A percentile compares a stretch with the other conserved stretches of the same genome.
phyloP scores from a whole-genome alignment of 2,113 vertebrate genomes.

The Bostrychus sinensis region DNA sequence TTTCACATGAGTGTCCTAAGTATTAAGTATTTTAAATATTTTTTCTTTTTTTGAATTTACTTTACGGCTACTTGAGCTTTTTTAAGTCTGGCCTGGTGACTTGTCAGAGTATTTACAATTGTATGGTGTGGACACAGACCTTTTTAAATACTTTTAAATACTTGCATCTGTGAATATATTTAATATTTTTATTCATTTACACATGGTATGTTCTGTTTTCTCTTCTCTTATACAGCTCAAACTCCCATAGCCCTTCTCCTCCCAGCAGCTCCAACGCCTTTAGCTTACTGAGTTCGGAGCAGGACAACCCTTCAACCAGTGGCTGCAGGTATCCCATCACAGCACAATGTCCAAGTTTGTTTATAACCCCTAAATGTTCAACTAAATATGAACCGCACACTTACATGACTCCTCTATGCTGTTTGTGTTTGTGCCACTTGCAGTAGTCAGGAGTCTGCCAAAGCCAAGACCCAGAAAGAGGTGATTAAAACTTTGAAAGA shows the following conservation, averaged over 20 bases:
- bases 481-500: conserved; percentile 89
- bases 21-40: too few species aligned
- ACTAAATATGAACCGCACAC: neutral
- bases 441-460: conserved; percentile 90
- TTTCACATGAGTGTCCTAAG: too few species aligned
- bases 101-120: too few species aligned
- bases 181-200: neutral
- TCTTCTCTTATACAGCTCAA: conserved; percentile 66
- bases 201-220: neutral
- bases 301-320: conserved; percentile 87
- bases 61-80: too few species aligned
- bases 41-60: too few species aligned
- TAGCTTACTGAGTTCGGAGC: conserved; percentile 87
- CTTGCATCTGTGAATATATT: neutral
- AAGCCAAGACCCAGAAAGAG: conserved; percentile 91
- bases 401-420: neutral
- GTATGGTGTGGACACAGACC: too few species aligned
- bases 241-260: conserved; percentile 81
- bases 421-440: conserved; percentile 40
- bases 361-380: neutral
- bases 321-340: conserved; percentile 85
- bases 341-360: neutral
- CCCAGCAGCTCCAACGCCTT: conserved; percentile 86
- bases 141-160: too few species aligned
- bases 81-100: too few species aligned